Base-by-base conservation (phyloP, 2,797 vertebrate genomes). In the Peromyscus melanophrys region DNA sequence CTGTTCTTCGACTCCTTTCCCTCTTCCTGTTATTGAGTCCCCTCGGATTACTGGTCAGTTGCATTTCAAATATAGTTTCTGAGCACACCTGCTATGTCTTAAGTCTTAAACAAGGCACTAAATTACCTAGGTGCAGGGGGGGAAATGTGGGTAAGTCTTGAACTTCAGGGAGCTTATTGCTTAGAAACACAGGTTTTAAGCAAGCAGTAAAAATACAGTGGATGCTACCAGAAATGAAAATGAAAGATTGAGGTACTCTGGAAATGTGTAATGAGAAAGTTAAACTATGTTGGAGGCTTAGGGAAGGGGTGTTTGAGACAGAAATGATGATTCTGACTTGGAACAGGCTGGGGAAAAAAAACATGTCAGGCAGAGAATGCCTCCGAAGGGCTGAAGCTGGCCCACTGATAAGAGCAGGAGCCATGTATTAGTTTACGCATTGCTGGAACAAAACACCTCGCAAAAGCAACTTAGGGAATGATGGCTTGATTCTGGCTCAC, bases 151-250 rank as follows among this genome's bases (percentile, higher is more conserved):
- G 17, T 19, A 14, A 52, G 34, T 7, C 59, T 34, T 65, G 85
- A 57, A 76, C 1, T 82, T 96, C 34, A 10, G 27, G 59, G 71
- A 77, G 29, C 14, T 89, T 71, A 25, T 16, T 31, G 17, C 78
- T 96, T 77, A 81, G 73, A 95, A 92, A 96, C 63, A 85, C 8
- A 67, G 73, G 23, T 34, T 67, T 89, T 83, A 55, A 81, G 84
- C 3, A 85, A 92, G 40, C 63, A 95, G 40, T 76, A 73, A 86
- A 59, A 91, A 82, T 40, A 73, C 69, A 37, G 4, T 40, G 17
- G 31, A 0, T 2, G 27, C 17, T 77, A 67, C 16, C 19, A 49
- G 37, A 57, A 59, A 59, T 55, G 4, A 37, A 87, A 40, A 57
- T 67, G 14, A 19, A 27, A 29, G 25, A 29, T 25, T 5, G 4